Conservation (phyloP, 1,140 invertebrate genomes). For the Drosophila tsacasi region DNA sequence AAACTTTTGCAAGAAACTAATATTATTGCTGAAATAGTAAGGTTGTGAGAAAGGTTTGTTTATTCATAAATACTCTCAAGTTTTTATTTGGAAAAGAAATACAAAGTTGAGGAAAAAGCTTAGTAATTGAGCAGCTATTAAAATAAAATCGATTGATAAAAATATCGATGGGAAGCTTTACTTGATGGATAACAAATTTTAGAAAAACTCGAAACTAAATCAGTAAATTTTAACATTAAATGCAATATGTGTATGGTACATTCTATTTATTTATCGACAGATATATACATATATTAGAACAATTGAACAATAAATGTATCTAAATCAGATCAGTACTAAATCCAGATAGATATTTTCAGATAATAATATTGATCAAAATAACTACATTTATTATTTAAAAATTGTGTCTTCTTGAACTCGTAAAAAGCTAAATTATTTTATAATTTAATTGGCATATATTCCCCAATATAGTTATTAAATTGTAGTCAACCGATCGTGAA, state of each 20-base stretch:
- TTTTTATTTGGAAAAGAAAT: neutral
- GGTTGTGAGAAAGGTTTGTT: neutral
- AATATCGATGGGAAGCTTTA: no score
- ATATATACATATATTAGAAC: no score
- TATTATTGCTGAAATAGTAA: neutral
- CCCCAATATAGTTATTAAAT: neutral
- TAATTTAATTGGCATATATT: no score
- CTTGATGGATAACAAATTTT: no score
- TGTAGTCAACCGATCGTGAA: slow-evolving; percentile 8
- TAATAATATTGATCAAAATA: neutral
- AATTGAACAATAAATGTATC: no score
- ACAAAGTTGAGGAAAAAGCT: neutral
- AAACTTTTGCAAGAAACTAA: slow-evolving; percentile 1
- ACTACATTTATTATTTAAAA: neutral
- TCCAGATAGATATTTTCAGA: no score
- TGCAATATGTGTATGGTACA: no score
- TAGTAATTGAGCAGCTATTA: neutral
- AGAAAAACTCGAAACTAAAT: no score
- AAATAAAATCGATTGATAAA: neutral
- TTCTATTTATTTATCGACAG: no score
- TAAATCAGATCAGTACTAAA: no score
- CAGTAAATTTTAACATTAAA: no score
- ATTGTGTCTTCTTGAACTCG: neutral
- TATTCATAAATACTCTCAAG: neutral
- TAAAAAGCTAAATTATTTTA: neutral